Percentiles rank a stretch among this genome's conserved stretches.
Conservation (phyloP, 1,140 invertebrate species). For the Euglossa dilemma region DNA sequence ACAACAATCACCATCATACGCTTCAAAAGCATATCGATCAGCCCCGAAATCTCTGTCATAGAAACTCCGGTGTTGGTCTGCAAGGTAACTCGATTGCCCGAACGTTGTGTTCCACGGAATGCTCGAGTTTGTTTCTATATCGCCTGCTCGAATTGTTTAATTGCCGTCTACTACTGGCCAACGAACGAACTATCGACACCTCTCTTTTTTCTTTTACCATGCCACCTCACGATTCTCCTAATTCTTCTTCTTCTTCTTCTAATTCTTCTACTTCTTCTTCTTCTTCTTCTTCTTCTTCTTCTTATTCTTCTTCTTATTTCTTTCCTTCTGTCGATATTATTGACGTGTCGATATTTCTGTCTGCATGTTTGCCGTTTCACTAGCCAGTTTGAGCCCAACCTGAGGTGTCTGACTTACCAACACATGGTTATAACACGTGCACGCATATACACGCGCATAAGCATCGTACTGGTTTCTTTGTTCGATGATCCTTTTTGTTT, state of each 20-base stretch:
- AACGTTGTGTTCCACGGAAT: slow-evolving; percentile 67
- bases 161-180: neutral
- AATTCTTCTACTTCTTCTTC: neutral
- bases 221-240: neutral
- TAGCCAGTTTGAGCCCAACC: neutral
- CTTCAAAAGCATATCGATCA: slow-evolving; percentile 85
- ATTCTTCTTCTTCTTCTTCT: neutral
- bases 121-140: slow-evolving; percentile 47
- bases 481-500: neutral
- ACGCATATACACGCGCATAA: slow-evolving; percentile 10
- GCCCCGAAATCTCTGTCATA: slow-evolving; percentile 84
- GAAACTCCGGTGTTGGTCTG: slow-evolving; percentile 86
- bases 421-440: too few relatives aligned
- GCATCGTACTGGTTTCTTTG: neutral
- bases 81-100: slow-evolving; percentile 83
- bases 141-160: slow-evolving; percentile 50
- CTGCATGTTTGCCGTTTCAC: slow-evolving; percentile 15
- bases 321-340: neutral
- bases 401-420: neutral
- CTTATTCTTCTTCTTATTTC: neutral
- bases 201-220: neutral
- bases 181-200: neutral
- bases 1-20: slow-evolving; percentile 82
- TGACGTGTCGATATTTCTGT: slow-evolving; percentile 9
- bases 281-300: neutral